Conservation (phyloP, 30 jellyfish, hydroid and myxozoan genomes). For the Phacellophora camtschatica region DNA sequence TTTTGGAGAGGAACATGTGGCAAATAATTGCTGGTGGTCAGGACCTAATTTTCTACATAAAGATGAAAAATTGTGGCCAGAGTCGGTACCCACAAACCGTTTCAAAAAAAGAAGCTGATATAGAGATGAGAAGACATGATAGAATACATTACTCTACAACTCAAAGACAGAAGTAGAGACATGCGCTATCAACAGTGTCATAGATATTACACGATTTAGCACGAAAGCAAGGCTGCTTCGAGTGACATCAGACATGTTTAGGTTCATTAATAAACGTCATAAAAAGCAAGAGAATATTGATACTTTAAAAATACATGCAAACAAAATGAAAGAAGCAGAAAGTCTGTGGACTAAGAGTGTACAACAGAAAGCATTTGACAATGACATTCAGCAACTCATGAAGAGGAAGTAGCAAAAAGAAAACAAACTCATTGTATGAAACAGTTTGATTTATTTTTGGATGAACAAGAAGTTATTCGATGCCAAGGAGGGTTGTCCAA, state of each 20-base stretch:
- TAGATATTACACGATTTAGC: constrained; percentile 4
- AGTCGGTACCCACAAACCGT: too few species aligned
- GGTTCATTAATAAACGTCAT: constrained; percentile 7
- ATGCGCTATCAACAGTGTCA: neutral
- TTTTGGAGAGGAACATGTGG: too few species aligned
- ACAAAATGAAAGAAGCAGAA: constrained; percentile 16
- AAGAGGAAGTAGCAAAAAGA: neutral
- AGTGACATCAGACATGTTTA: neutral
- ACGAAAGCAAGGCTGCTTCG: constrained; percentile 7
- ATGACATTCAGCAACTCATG: neutral
- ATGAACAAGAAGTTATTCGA: constrained; percentile 16
- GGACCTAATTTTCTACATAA: too few species aligned
- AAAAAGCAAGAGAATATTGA: neutral
- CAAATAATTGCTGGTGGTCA: too few species aligned
- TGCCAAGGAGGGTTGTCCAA: constrained; percentile 1
- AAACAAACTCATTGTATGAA: neutral
- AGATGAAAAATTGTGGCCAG: too few species aligned
- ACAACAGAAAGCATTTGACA: neutral
- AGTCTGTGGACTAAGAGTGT: neutral
- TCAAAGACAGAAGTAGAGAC: too few species aligned
- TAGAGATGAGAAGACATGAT: too few species aligned
- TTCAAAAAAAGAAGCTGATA: too few species aligned
- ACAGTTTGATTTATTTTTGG: constrained; percentile 3
- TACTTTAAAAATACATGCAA: neutral
- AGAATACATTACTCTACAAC: too few species aligned